Evolutionary conservation across 2,888 invertebrate genomes (phyloP).

Genomic region (Pinctada fucata): DNA sequence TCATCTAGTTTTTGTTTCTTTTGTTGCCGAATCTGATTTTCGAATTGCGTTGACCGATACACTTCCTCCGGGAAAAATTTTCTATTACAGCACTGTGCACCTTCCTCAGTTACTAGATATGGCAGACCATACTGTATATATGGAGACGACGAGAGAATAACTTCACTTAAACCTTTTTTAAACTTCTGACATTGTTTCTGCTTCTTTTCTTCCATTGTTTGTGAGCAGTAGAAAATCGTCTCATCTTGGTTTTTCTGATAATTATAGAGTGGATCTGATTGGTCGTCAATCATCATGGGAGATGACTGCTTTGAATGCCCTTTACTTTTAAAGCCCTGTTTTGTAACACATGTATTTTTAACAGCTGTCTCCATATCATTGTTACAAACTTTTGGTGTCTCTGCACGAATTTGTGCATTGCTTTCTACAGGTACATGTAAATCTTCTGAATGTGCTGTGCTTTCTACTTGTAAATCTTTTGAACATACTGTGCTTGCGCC

Average conservation of each 20-base stretch:
- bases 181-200: constrained; percentile 78
- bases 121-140: constrained; percentile 90
- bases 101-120: constrained; percentile 90
- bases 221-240: constrained; percentile 67
- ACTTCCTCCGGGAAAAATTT: constrained; percentile 85
- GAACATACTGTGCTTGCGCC: too few relatives aligned
- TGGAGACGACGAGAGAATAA: constrained; percentile 90
- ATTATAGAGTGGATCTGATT: constrained; percentile 85
- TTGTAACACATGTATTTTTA: background rate
- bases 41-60: constrained; percentile 81
- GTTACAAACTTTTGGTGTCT: background rate
- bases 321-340: background rate
- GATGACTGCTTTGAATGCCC: background rate
- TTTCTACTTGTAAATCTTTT: background rate
- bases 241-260: constrained; percentile 79
- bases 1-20: constrained; percentile 23
- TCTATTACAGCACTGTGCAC: constrained; percentile 85
- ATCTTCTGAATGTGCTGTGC: background rate
- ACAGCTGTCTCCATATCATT: background rate
- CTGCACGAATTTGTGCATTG: background rate
- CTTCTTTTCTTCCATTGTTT: constrained; percentile 57
- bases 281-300: constrained; percentile 56
- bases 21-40: constrained; percentile 39
- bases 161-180: constrained; percentile 85
- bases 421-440: background rate